These are phyloP conservation scores for Euleptes europaea DNA, from an alignment of 2,113 vertebrate genomes.

Conservation along the genomic window DNA sequence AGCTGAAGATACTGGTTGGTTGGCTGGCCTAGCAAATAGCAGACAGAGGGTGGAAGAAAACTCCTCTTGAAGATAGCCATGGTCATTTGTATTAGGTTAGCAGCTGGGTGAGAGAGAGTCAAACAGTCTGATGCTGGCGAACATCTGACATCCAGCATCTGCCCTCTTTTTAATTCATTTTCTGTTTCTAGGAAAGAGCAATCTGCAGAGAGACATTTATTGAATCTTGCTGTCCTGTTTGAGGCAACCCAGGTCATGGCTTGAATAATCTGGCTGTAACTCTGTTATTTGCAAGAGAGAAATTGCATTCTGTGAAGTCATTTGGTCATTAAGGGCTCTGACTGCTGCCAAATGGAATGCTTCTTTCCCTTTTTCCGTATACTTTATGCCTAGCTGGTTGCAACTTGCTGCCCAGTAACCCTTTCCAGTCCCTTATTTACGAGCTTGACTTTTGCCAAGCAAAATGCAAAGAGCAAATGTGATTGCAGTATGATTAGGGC, in stretches of 20 bases:
- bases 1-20: not conserved
- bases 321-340: constrained; percentile 8
- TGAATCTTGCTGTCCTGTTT: constrained; percentile 26
- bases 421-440: constrained; percentile 33
- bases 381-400: not conserved
- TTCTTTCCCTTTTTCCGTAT: not conserved
- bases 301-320: constrained; percentile 11
- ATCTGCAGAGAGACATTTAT: constrained; percentile 24
- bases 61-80: not conserved
- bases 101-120: not conserved
- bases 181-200: constrained; percentile 26
- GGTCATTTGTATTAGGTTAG: constrained; percentile 13
- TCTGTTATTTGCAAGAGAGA: constrained; percentile 10
- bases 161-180: constrained; percentile 31
- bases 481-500: constrained; percentile 26
- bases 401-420: constrained; percentile 26
- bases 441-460: constrained; percentile 27
- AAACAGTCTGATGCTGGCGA: not conserved
- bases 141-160: constrained; percentile 1
- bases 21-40: not conserved
- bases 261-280: constrained; percentile 1
- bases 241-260: not conserved
- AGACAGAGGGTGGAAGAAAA: not conserved
- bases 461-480: constrained; percentile 16
- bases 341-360: not conserved